Conservation (phyloP, 2,888 invertebrate species). For the Monoplex corrugatus region DNA sequence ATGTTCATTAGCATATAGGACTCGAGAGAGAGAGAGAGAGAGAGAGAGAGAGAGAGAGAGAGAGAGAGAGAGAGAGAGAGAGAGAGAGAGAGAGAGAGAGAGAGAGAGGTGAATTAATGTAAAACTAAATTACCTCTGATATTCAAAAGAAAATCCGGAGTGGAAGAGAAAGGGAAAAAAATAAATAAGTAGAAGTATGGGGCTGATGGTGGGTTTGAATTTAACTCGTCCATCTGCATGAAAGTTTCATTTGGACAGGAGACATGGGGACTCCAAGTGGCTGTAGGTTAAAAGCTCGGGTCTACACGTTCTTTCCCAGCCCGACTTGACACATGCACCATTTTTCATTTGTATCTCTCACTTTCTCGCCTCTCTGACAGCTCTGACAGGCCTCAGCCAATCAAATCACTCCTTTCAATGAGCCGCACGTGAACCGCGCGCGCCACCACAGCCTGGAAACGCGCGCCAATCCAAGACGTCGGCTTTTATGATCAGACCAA, state of each 20-base stretch:
- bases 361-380: constrained; percentile 34
- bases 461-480: constrained; percentile 26
- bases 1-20: background rate
- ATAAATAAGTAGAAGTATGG: background rate
- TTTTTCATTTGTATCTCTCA: constrained; percentile 42
- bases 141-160: no score
- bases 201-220: no score
- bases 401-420: constrained; percentile 23
- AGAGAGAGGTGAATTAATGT: no score
- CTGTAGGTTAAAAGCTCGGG: constrained; percentile 34
- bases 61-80: background rate
- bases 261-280: no score
- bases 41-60: background rate
- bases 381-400: constrained; percentile 32
- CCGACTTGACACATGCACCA: constrained; percentile 18
- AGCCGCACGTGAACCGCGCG: constrained; percentile 34
- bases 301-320: background rate
- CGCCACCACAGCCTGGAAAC: background rate
- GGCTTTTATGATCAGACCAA: constrained; percentile 32
- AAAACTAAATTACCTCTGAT: no score
- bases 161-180: background rate
- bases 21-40: background rate
- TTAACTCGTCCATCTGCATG: no score
- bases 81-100: no score
- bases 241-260: no score